Base-by-base conservation (phyloP, 2,797 vertebrate genomes). In the Sebastes taczanowskii region DNA sequence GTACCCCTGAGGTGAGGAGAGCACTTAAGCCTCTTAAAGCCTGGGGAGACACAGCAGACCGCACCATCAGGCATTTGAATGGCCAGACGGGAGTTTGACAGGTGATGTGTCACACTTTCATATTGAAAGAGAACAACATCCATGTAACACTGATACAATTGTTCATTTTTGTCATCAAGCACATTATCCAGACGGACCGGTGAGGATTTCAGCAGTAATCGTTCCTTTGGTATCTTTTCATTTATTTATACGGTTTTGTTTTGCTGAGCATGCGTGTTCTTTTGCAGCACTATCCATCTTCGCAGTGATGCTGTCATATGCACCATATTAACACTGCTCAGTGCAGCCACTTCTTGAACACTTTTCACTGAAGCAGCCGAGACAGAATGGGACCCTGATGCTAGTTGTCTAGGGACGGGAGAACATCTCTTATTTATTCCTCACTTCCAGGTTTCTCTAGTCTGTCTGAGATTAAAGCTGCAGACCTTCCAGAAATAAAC, bases 211-310 rank as follows among this genome's bases (percentile, higher is more conserved):
- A 38, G 30, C 30, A 46, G 8, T 14, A 22, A 16, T 7, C 5
- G 1, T 29, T 59, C 14, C 30, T 53, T 1, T 14, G n/a, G 11
- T 4, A 2, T 67, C 49, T 63, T 25, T 42, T 70, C 30, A 60
- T 67, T 71, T 71, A 66, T 61, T 62, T 6, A 52, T 30, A 25
- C 52, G 46, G 13, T 23, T 30, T 18, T 5, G 32, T 60, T 77
- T 34, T 73, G 68, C 73, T 77, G 73, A 72, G 73, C 35, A 20
- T 30, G 63, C 14, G 22, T 71, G 65, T 29, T 42, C 7, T 27
- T 4, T 7, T 2, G 11, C 46, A 38, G 71, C 58, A 14, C 38
- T 3, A 53, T 84, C 64, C 14, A 7, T 70, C 69, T 77, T 46
- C 78, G 60, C 77, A 22, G 11, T 7, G 56, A 67, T 25, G 3